Conservation (phyloP, 2,113 vertebrate species). For the Callorhinus ursinus region DNA sequence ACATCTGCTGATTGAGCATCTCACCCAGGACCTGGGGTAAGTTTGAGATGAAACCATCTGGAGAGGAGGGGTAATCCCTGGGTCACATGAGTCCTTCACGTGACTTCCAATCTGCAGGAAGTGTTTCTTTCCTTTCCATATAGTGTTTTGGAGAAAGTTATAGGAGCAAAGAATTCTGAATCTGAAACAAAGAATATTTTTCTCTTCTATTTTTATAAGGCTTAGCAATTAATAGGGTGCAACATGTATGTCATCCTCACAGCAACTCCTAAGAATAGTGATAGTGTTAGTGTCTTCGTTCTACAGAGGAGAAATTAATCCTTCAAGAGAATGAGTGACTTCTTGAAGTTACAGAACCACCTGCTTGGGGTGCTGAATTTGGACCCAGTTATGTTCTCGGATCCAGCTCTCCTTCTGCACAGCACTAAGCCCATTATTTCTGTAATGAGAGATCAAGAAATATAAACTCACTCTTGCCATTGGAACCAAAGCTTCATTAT, state of each 20-base stretch:
- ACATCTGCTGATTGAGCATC: not conserved
- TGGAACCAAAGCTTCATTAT: not conserved
- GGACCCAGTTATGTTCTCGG: not conserved
- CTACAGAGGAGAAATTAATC: not conserved
- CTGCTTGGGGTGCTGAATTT: not conserved
- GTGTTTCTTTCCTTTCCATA: not conserved
- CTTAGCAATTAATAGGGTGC: not conserved
- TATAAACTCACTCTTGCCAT: not conserved
- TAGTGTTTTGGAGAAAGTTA: not conserved
- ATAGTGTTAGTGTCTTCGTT: not conserved
- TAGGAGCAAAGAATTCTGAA: not conserved
- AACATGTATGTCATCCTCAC: not conserved
- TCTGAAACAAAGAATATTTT: not conserved
- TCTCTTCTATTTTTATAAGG: not conserved
- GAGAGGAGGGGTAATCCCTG: not conserved
- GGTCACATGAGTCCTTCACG: accelerated
- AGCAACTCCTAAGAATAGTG: not conserved
- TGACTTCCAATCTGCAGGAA: not conserved
- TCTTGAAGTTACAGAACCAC: not conserved
- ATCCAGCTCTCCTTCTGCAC: not conserved
- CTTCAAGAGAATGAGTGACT: not conserved
- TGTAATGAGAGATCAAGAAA: not conserved
- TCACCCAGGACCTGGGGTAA: not conserved
- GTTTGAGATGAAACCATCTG: not conserved
- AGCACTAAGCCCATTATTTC: not conserved